Percentiles rank a stretch among this genome's conserved stretches.
Conservation (phyloP, 1,140 invertebrate species). For the Elysia chlorotica region DNA sequence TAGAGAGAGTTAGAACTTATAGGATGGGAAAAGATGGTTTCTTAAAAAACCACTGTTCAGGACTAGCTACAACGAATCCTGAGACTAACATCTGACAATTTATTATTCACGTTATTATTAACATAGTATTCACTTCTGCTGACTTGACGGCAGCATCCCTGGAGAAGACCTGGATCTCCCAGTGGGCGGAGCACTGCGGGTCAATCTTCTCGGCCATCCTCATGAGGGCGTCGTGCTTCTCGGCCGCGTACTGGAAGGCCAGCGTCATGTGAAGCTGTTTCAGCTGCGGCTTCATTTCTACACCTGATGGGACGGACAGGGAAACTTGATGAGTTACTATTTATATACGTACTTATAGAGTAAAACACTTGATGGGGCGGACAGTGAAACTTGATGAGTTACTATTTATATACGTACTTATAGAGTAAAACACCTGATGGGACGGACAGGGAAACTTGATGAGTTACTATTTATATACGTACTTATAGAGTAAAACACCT, state of each 20-base stretch:
- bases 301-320: conserved; percentile 61
- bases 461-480: neutral
- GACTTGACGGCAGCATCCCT: conserved; percentile 76
- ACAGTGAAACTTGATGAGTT: neutral
- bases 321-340: neutral
- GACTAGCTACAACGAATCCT: no score
- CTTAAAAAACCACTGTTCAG: no score
- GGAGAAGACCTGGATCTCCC: conserved; percentile 87
- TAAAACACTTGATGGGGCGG: neutral
- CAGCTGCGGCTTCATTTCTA: conserved; percentile 75
- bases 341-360: neutral
- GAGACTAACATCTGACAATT: no score
- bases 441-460: neutral
- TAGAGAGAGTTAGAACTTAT: no score
- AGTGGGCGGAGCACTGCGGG: conserved; percentile 70
- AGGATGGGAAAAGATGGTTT: no score
- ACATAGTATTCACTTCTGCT: conserved; percentile 69
- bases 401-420: neutral
- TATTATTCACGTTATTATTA: no score
- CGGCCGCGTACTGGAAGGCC: conserved; percentile 82
- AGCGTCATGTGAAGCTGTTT: conserved; percentile 86
- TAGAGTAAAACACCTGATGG: conserved; percentile 68
- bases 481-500: neutral
- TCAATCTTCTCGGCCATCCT: conserved; percentile 74
- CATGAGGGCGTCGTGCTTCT: conserved; percentile 75